Evolutionary conservation across 2,888 invertebrate species (phyloP).

Genomic region (Nomada fabriciana): DNA sequence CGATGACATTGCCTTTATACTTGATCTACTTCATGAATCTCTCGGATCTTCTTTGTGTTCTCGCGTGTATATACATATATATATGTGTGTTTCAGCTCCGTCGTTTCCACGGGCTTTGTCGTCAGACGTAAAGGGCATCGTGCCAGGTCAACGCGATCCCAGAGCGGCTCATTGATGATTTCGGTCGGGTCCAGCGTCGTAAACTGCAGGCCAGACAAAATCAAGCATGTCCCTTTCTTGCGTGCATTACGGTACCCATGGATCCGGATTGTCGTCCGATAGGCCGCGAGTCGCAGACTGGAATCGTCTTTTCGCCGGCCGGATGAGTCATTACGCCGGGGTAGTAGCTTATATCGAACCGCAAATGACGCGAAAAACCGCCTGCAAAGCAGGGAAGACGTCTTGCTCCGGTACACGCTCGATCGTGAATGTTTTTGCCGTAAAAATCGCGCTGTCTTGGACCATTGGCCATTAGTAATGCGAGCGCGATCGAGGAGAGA

Average conservation of each 20-base stretch:
- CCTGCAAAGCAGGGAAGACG: conserved; percentile 30
- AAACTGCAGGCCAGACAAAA: conserved; percentile 56
- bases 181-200: conserved; percentile 58
- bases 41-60: neutral
- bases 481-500: conserved; percentile 30
- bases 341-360: conserved; percentile 51
- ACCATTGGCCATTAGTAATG: conserved; percentile 45
- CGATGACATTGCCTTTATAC: no score
- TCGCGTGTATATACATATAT: no score
- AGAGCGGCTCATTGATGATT: conserved; percentile 65
- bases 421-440: conserved; percentile 44
- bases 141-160: conserved; percentile 47
- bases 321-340: conserved; percentile 58
- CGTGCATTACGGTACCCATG: conserved; percentile 64
- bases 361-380: conserved; percentile 60
- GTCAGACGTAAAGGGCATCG: neutral
- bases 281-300: conserved; percentile 36
- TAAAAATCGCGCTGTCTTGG: conserved; percentile 55
- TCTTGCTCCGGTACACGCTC: conserved; percentile 34
- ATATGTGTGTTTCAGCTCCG: no score
- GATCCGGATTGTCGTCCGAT: conserved; percentile 61
- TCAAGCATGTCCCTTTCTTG: conserved; percentile 64
- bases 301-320: conserved; percentile 58
- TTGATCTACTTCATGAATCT: no score
- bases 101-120: neutral